Evolutionary conservation across 2,888 invertebrate species (phyloP).

Genomic region (Cryptocheilus praepositus): DNA sequence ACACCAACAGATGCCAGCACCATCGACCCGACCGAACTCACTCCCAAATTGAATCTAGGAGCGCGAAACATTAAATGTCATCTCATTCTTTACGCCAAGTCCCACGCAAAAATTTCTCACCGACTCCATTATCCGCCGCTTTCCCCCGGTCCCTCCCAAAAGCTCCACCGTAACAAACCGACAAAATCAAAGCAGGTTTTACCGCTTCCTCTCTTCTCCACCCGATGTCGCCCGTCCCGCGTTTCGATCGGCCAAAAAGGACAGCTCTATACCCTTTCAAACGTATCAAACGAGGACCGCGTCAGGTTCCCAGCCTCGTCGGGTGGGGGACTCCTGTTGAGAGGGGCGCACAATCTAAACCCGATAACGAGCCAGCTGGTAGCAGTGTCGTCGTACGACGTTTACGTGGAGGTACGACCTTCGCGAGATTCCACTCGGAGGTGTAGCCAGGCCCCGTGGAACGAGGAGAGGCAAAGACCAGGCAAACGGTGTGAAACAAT

Average conservation of each 20-base stretch:
- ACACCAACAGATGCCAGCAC: too few species aligned
- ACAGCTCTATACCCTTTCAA: background rate
- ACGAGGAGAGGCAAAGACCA: background rate
- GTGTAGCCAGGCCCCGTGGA: background rate
- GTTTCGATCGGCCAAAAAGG: constrained; percentile 24
- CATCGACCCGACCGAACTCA: too few species aligned
- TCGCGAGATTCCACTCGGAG: constrained; percentile 22
- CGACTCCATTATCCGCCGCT: too few species aligned
- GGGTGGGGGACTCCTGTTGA: constrained; percentile 5
- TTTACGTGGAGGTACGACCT: constrained; percentile 50
- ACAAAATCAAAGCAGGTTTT: background rate
- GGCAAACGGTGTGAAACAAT: background rate
- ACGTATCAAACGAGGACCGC: too few species aligned
- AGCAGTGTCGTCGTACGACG: constrained; percentile 56
- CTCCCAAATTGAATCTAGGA: too few species aligned
- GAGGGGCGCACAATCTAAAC: constrained; percentile 62
- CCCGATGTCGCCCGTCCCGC: constrained; percentile 16
- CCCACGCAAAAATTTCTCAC: too few species aligned
- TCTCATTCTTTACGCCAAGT: too few species aligned
- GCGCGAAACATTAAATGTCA: too few species aligned
- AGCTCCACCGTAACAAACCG: too few species aligned
- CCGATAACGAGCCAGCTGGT: constrained; percentile 66
- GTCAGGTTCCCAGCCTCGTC: too few species aligned
- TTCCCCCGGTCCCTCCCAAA: too few species aligned
- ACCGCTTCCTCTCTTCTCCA: constrained; percentile 3